Conservation (phyloP, 1,140 invertebrate genomes). For the Copidosoma floridanum region DNA sequence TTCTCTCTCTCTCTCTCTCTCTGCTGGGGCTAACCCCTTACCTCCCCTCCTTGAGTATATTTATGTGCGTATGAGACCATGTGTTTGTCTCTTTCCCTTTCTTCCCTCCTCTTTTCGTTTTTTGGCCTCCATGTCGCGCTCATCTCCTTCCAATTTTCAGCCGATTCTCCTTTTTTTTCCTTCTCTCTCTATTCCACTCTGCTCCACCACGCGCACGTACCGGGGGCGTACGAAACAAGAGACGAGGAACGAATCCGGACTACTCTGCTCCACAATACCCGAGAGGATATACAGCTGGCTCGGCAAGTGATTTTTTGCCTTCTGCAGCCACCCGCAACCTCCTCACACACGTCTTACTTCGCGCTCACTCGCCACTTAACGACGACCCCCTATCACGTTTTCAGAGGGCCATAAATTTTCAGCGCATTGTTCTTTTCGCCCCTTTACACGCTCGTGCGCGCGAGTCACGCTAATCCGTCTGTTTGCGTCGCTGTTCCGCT, state of each 20-base stretch:
- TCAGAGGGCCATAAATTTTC: background rate
- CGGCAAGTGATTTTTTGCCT: background rate
- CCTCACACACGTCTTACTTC: background rate
- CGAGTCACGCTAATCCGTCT: too few relatives aligned
- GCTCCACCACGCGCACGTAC: background rate
- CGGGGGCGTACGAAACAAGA: too few relatives aligned
- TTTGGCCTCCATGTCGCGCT: too few relatives aligned
- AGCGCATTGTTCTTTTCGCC: background rate
- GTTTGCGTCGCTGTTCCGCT: too few relatives aligned
- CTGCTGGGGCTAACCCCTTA: too few relatives aligned
- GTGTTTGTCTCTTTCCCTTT: conserved; percentile 14
- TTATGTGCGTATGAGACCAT: too few relatives aligned
- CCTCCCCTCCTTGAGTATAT: too few relatives aligned
- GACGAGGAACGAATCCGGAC: background rate
- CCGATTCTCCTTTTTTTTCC: too few relatives aligned
- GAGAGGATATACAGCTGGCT: background rate
- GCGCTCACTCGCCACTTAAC: background rate
- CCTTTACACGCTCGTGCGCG: conserved; percentile 25
- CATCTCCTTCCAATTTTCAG: too few relatives aligned
- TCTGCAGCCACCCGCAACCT: too few relatives aligned
- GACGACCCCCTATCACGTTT: background rate
- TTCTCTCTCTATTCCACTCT: background rate
- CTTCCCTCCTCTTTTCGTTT: conserved; percentile 5
- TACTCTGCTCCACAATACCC: conserved; percentile 1
- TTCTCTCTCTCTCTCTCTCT: conserved; percentile 3